Evolutionary conservation across 2,888 invertebrate genomes (phyloP).

Genomic region (Cyclophora albipunctata): DNA sequence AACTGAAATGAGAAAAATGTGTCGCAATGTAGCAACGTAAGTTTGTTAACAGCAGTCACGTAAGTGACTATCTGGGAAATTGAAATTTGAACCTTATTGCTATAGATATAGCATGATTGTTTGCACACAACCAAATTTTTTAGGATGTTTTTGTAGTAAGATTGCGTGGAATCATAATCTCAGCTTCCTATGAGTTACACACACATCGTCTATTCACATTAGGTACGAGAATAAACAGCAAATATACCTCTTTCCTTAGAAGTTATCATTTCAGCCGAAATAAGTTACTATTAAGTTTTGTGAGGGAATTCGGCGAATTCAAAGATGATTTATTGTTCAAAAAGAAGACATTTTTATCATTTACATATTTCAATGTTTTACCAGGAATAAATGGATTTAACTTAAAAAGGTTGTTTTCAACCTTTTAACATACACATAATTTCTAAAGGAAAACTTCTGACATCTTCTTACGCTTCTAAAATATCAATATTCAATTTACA

Average conservation of each 20-base stretch:
- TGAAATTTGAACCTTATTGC: slow-evolving; percentile 20
- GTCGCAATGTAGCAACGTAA: slow-evolving; percentile 51
- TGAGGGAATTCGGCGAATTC: background rate
- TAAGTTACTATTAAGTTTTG: slow-evolving; percentile 11
- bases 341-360: no score
- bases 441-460: no score
- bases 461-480: no score
- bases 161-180: slow-evolving; percentile 59
- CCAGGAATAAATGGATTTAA: no score
- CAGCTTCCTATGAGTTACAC: slow-evolving; percentile 51
- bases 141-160: slow-evolving; percentile 20
- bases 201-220: slow-evolving; percentile 60
- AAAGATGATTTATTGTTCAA: slow-evolving; percentile 1
- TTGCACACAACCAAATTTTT: slow-evolving; percentile 1
- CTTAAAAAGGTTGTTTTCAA: no score
- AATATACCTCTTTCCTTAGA: slow-evolving; percentile 32
- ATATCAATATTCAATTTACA: no score
- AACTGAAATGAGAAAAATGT: slow-evolving; percentile 72
- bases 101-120: slow-evolving; percentile 21
- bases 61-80: slow-evolving; percentile 7
- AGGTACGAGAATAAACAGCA: slow-evolving; percentile 61
- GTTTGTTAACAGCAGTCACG: slow-evolving; percentile 14
- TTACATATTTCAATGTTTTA: no score
- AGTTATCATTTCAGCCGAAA: background rate
- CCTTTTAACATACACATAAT: no score